These are phyloP conservation scores for Myocastor coypus DNA, from an alignment of 2,113 vertebrate genomes.

Conservation along the genomic window DNA sequence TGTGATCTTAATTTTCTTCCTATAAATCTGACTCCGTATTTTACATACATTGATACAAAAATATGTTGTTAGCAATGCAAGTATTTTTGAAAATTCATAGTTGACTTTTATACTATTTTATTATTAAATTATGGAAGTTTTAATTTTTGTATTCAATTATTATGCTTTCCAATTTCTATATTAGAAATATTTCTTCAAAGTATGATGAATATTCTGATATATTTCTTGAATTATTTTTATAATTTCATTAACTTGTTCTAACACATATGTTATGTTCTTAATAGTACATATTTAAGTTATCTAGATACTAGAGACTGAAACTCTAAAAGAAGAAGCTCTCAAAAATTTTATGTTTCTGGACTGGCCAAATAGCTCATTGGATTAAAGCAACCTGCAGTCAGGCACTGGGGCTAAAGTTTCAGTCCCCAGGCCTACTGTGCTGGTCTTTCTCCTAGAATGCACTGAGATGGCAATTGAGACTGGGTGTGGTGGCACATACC, in stretches of 20 bases:
- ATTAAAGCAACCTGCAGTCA: too few relatives aligned
- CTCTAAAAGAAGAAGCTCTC: background rate
- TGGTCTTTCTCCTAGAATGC: too few relatives aligned
- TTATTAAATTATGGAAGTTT: too few relatives aligned
- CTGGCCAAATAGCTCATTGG: too few relatives aligned
- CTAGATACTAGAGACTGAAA: background rate
- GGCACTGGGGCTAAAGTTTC: too few relatives aligned
- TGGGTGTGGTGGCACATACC: too few relatives aligned
- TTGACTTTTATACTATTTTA: background rate
- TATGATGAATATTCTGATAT: background rate
- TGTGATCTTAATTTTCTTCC: background rate
- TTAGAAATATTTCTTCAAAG: too few relatives aligned
- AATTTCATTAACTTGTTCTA: background rate
- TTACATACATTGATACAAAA: constrained; percentile 9
- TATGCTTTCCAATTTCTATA: too few relatives aligned
- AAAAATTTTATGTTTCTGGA: background rate
- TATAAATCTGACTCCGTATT: background rate
- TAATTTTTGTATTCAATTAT: background rate
- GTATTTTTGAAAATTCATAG: background rate
- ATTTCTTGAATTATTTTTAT: background rate
- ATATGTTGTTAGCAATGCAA: background rate
- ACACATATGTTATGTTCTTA: background rate
- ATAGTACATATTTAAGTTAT: background rate
- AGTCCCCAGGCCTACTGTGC: too few relatives aligned
- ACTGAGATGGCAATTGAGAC: too few relatives aligned